phyloP scores from a whole-genome alignment of 2,888 invertebrate genomes.

The Chalcis sispes region DNA sequence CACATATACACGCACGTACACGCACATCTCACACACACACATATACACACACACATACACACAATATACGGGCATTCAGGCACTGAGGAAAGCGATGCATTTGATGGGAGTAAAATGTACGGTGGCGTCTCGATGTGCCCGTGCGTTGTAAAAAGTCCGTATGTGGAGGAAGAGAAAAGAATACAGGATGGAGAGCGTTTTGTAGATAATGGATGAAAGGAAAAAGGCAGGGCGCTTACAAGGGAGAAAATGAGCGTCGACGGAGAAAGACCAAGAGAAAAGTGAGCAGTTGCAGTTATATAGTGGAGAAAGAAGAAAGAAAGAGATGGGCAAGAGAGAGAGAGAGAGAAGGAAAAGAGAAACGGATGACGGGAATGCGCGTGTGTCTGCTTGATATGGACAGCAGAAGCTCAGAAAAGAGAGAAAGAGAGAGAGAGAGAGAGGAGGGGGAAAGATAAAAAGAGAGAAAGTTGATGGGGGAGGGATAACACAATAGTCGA shows the following conservation, averaged over 20 bases:
- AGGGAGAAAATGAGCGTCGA: constrained; percentile 32
- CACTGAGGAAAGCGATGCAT: neutral
- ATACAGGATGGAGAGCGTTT: neutral
- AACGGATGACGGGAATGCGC: constrained; percentile 36
- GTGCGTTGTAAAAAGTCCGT: neutral
- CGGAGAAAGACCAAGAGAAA: neutral
- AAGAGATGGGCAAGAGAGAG: no score
- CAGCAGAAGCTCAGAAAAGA: neutral
- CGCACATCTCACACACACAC: neutral
- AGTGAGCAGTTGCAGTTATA: constrained; percentile 19
- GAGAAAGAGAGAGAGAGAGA: no score
- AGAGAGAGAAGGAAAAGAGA: constrained; percentile 5
- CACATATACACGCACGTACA: no score
- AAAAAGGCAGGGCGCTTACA: constrained; percentile 5
- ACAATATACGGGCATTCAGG: neutral
- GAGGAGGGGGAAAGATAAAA: no score
- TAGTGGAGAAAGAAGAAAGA: constrained; percentile 7
- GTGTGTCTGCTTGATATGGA: constrained; percentile 24
- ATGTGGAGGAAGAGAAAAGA: neutral
- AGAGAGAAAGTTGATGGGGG: neutral
- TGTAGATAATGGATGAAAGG: constrained; percentile 16
- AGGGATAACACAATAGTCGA: constrained; percentile 31
- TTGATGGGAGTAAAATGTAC: neutral
- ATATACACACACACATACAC: neutral
- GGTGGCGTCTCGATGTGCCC: neutral